Evolutionary conservation across 2,113 vertebrate species (phyloP), one percentile per base, ranked within the genome.

Genomic region (Phylloscopus whistleri): DNA sequence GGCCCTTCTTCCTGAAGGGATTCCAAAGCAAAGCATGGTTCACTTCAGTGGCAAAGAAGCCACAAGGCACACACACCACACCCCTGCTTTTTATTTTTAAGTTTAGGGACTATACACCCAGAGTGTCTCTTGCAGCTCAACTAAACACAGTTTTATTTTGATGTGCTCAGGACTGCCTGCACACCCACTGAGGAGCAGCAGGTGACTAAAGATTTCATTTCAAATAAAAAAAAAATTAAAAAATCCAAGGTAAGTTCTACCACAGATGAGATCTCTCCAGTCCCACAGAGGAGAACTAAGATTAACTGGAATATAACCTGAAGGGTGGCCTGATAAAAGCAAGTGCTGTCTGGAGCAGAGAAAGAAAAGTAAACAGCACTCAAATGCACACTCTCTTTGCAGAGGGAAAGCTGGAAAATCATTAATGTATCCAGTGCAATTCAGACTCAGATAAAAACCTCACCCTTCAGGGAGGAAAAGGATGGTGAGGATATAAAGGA

Each of bases 1-100:
- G 97, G 87, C 20, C 97, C 97, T 96, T 97, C 98, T 88, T 99
- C 99, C 96, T 99, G 98, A 92, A 98, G 97, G 46, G 98, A 98
- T 98, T 99, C 94, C 76, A 97, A 96, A 97, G 74, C 84, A 77
- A 93, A 87, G 48, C 26, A 90, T 2, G 6, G 35, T 68, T 35
- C 22, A 24, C 53, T 91, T 84, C 52, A 81, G 41, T 26, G 41
- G 33, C n/a, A 75, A 62, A 62, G 12, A 35, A 80, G n/a, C 46
- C 87, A 85, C 39, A 69, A 62, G 23, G 24, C 11, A 35, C 14
- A 55, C 5, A 67, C 5, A 11, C 8, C 18, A 49, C 11, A 11
- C 0, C 6, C 6, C 5, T 41, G 0, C 1, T 15, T 43, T 52
- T 27, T 13, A 11, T n/a, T 35, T 43, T 14, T 24, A 35, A 17